Percentiles rank a stretch among this genome's conserved stretches.
Conservation (phyloP, 2,888 invertebrate species). For the Drosophila tanythrix region DNA sequence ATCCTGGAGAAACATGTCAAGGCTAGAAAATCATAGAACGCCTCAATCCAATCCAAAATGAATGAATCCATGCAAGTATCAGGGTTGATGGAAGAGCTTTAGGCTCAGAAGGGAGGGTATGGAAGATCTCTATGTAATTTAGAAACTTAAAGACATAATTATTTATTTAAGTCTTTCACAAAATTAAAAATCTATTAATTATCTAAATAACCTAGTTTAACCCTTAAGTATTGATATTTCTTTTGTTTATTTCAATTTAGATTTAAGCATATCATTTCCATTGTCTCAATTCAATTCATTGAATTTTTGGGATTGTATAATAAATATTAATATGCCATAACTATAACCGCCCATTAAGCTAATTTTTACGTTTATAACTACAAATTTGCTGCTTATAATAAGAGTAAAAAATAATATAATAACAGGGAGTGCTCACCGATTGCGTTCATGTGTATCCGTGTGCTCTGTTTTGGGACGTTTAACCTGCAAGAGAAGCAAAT, state of each 20-base stretch:
- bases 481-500: constrained; percentile 86
- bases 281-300: neutral
- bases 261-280: neutral
- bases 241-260: neutral
- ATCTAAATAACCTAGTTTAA: neutral
- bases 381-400: neutral
- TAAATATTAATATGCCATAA: neutral
- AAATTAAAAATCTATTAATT: neutral
- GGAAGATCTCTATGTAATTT: neutral
- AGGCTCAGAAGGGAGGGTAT: neutral
- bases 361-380: neutral
- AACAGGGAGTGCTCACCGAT: constrained; percentile 87
- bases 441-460: constrained; percentile 88
- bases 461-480: constrained; percentile 89
- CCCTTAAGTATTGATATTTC: neutral
- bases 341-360: neutral
- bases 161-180: too few relatives aligned
- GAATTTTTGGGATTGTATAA: neutral
- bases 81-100: neutral
- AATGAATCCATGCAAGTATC: neutral
- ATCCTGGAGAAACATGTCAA: neutral
- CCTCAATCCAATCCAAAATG: neutral
- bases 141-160: too few relatives aligned
- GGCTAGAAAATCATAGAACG: neutral
- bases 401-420: neutral